These are phyloP conservation scores for Drosophila peninsularis DNA, from an alignment of 2,888 invertebrate genomes.

Conservation along the genomic window DNA sequence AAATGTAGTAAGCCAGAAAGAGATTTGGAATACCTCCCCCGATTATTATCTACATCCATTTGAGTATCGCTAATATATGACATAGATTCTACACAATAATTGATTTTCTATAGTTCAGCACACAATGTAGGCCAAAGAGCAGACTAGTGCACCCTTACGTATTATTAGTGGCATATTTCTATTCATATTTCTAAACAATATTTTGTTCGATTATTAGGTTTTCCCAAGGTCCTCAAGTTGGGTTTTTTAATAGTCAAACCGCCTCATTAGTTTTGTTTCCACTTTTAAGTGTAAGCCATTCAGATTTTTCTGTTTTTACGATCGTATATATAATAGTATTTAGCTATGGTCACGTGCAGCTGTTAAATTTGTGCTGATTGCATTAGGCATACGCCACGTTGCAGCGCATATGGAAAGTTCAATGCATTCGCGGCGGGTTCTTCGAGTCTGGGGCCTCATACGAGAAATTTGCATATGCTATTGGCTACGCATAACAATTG, in stretches of 20 bases:
- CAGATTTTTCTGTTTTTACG: not conserved
- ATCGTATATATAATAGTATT: conserved; percentile 13
- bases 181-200: not conserved
- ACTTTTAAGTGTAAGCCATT: conserved; percentile 17
- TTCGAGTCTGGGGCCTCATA: conserved; percentile 33
- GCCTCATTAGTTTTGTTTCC: conserved; percentile 8
- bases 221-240: not conserved
- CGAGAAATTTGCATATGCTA: conserved; percentile 55
- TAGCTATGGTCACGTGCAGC: conserved; percentile 50
- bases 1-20: no score
- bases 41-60: no score
- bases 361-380: conserved; percentile 34
- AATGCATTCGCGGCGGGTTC: conserved; percentile 66
- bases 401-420: conserved; percentile 55
- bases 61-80: no score
- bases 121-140: not conserved
- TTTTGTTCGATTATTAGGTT: not conserved
- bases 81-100: not conserved
- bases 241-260: not conserved
- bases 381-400: conserved; percentile 74
- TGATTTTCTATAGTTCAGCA: not conserved
- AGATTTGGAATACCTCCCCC: no score
- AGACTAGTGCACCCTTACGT: no score
- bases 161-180: no score
- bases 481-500: conserved; percentile 68